Conservation (phyloP, 2,888 invertebrate species). For the Pyrrhia umbra region DNA sequence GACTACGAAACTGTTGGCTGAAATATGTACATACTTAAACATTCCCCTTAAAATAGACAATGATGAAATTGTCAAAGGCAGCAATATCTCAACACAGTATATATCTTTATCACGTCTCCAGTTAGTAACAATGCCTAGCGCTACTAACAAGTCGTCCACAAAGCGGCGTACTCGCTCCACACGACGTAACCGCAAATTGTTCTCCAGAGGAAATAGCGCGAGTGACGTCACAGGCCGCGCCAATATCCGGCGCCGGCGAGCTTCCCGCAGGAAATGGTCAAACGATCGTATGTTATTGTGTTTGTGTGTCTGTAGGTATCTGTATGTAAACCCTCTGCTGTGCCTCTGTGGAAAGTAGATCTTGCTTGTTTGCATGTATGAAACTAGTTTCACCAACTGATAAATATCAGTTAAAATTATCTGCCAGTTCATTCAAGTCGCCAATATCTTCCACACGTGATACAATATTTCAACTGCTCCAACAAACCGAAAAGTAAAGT, state of each 20-base stretch:
- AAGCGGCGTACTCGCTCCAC: conserved; percentile 1
- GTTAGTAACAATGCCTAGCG: not conserved
- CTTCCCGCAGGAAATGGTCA: conserved; percentile 1
- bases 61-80: too few species aligned
- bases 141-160: not conserved
- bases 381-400: too few species aligned
- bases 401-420: too few species aligned
- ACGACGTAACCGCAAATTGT: conserved; percentile 24
- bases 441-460: conserved; percentile 36
- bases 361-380: too few species aligned
- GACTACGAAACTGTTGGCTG: too few species aligned
- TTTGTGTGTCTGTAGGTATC: not conserved
- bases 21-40: too few species aligned
- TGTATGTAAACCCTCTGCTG: not conserved
- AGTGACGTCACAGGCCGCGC: conserved; percentile 23
- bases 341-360: not conserved
- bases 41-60: too few species aligned
- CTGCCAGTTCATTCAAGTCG: not conserved
- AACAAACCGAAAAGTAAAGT: conserved; percentile 8
- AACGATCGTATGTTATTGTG: conserved; percentile 3
- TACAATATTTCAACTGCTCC: not conserved
- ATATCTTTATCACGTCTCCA: too few species aligned
- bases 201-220: conserved; percentile 18
- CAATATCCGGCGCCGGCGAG: conserved; percentile 42
- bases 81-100: too few species aligned